Evolutionary conservation across 2,888 invertebrate genomes (phyloP), one percentile per base, ranked within the genome.

Genomic region (Fabriciana adippe): DNA sequence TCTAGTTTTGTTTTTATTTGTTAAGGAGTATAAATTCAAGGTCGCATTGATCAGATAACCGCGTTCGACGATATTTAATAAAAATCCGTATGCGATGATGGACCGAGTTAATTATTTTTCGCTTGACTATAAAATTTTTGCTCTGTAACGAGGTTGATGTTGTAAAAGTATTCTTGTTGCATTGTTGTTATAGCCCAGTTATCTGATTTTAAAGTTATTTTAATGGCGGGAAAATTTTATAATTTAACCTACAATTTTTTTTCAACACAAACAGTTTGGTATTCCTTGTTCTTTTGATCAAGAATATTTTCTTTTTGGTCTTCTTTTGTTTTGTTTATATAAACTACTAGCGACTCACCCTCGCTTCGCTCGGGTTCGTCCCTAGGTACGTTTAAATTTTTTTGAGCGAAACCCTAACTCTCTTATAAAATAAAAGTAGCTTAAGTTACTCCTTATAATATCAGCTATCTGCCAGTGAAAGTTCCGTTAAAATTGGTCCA

Each of bases 51-150:
- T 26, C n/a, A 50, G 50, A 50, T 50, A 50, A 13, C 1, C 35
- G n/a, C 48, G 5, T 14, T n/a, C 16, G 2, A 16, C 50, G 16
- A 50, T 15, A 14, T 50, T 50, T 51, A n/a, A 51, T 51, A 51
- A 51, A 51, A 51, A 51, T 51, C 6, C 16, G 16, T 16, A 15
- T 51, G 50, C 15, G 50, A 51, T 51, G 50, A 51, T 51, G 50
- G 50, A 51, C 50, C 8, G 50, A 16, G 16, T 16, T 51, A 51
- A 51, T 51, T 51, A 51, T 51, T 51, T 51, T 51, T 51, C 50
- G 50, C 50, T 50, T 50, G n/a, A 50, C 14, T 50, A 50, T n/a
- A 50, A 50, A 50, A 50, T n/a, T n/a, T 50, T 50, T 50, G 50
- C n/a, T 16, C 50, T 16, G 50, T 50, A 50, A 50, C 50, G 50